phyloP scores from a whole-genome alignment of 2,113 vertebrate genomes.

The Cairina moschata region DNA sequence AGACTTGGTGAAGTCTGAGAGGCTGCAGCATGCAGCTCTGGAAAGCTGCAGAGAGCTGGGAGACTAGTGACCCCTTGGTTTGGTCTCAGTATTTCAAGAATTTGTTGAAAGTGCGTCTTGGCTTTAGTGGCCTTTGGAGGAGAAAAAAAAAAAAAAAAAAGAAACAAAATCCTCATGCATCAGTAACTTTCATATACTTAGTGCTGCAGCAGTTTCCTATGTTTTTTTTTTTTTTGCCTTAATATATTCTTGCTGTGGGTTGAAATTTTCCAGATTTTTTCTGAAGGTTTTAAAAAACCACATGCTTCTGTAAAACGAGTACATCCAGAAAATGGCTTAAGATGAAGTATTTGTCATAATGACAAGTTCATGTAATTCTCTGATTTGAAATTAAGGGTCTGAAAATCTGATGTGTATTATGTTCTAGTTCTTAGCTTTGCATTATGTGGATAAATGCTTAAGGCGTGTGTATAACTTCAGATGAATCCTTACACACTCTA shows the following conservation, averaged over 20 bases:
- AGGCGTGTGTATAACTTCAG: background rate
- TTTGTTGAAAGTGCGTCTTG: background rate
- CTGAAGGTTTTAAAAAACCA: background rate
- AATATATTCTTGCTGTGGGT: background rate
- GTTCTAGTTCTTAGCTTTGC: background rate
- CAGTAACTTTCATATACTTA: background rate
- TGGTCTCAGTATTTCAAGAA: background rate
- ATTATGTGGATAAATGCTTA: background rate
- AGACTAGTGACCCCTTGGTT: background rate
- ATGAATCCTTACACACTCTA: background rate
- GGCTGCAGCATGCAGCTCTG: background rate
- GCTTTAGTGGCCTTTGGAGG: background rate
- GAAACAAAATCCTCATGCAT: no score
- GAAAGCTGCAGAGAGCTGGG: background rate
- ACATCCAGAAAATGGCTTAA: background rate
- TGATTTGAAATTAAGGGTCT: background rate
- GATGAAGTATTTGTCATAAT: background rate
- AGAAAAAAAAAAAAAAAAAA: background rate
- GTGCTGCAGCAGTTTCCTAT: background rate
- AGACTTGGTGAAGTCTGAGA: slow-evolving; percentile 4
- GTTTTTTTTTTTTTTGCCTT: background rate
- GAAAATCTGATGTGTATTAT: background rate
- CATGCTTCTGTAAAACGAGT: background rate
- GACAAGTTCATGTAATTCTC: background rate
- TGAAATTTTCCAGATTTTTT: background rate